Evolutionary conservation across 2,888 invertebrate species (phyloP).

Genomic region (Escarpia spicata): DNA sequence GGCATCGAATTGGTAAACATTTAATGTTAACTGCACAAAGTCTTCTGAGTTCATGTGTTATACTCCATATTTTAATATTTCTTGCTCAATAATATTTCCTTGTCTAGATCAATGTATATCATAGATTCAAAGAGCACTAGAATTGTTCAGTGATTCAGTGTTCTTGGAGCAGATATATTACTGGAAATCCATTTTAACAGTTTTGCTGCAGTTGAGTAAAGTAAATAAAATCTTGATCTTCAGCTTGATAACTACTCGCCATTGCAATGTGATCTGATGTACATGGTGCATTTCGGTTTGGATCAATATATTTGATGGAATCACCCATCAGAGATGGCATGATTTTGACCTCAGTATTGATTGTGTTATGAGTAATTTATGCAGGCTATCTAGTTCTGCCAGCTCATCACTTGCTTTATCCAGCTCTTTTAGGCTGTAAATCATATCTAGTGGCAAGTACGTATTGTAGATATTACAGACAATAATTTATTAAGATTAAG

Average conservation of each 20-base stretch:
- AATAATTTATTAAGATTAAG: too few species aligned
- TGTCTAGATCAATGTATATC: not conserved
- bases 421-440: not conserved
- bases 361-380: not conserved
- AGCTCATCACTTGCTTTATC: not conserved
- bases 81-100: not conserved
- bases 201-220: not conserved
- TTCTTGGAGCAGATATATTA: not conserved
- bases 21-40: too few species aligned
- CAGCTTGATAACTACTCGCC: not conserved
- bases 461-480: too few species aligned
- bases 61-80: not conserved
- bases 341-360: not conserved
- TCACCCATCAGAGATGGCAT: not conserved
- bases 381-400: not conserved
- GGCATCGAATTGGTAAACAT: not conserved
- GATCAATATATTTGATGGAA: conserved; percentile 9
- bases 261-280: not conserved
- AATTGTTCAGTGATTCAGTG: not conserved
- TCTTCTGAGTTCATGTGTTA: too few species aligned
- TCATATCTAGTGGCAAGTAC: not conserved
- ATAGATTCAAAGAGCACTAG: not conserved
- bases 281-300: not conserved
- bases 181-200: not conserved
- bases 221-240: not conserved